These are phyloP conservation scores for Halyomorpha halys DNA, from an alignment of 1,140 invertebrate genomes.

Conservation along the genomic window DNA sequence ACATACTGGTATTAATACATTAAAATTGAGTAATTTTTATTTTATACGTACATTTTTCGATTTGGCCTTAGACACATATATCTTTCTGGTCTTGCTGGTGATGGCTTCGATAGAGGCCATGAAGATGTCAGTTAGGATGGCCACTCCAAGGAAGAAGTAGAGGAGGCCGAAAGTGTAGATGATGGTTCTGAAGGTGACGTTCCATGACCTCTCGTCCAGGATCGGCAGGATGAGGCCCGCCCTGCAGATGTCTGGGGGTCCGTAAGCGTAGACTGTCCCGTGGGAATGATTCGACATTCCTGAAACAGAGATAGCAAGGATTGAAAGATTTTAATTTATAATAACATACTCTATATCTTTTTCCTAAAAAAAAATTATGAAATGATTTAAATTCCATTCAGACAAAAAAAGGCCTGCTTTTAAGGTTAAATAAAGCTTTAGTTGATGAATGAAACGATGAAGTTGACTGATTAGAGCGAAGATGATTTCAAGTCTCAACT, in stretches of 20 bases:
- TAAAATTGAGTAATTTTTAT: too few relatives aligned
- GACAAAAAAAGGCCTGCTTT: too few relatives aligned
- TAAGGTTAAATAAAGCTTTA: too few relatives aligned
- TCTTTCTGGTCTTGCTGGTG: constrained; percentile 49
- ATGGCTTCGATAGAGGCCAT: constrained; percentile 56
- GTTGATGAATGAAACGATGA: too few relatives aligned
- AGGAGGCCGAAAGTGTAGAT: constrained; percentile 46
- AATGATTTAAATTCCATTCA: too few relatives aligned
- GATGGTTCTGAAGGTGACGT: constrained; percentile 36
- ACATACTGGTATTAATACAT: too few relatives aligned
- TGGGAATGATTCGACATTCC: constrained; percentile 22
- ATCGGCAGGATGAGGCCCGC: constrained; percentile 45
- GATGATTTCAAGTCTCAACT: too few relatives aligned
- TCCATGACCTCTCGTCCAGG: constrained; percentile 45
- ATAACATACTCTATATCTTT: too few relatives aligned
- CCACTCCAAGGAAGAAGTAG: constrained; percentile 46
- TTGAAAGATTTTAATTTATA: too few relatives aligned
- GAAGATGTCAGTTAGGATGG: constrained; percentile 54
- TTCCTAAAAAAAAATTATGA: too few relatives aligned
- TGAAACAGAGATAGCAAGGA: background rate
- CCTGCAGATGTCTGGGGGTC: constrained; percentile 37
- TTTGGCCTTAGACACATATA: constrained; percentile 34
- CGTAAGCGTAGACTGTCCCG: constrained; percentile 26
- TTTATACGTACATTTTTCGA: too few relatives aligned
- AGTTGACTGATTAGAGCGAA: too few relatives aligned